Conservation (phyloP, 1,140 invertebrate genomes). For the Heliconius nattereri region DNA sequence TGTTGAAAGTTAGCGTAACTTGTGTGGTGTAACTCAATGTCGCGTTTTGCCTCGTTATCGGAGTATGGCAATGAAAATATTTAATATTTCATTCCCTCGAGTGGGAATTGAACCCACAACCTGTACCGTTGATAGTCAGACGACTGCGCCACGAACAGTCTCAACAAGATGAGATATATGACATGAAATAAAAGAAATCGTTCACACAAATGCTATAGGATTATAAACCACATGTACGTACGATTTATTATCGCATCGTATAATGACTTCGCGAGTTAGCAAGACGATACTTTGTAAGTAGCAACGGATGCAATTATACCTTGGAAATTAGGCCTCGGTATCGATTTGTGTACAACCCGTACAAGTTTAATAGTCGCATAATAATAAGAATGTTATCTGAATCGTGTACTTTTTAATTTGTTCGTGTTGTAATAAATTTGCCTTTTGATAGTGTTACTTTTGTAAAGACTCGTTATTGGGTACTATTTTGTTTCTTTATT, state of each 20-base stretch:
- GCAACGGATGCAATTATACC: conserved; percentile 40
- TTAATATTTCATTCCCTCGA: too few species aligned
- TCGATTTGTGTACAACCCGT: not conserved
- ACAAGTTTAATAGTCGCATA: not conserved
- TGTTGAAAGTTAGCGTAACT: too few species aligned
- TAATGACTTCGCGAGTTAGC: conserved; percentile 43
- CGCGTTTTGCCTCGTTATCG: too few species aligned
- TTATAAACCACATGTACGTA: conserved; percentile 25
- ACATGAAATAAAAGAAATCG: not conserved
- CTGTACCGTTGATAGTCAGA: too few species aligned
- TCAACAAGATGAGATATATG: too few species aligned
- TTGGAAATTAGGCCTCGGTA: conserved; percentile 32
- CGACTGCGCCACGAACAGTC: too few species aligned
- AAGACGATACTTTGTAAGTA: conserved; percentile 35
- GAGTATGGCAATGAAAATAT: too few species aligned
- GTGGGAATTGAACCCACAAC: too few species aligned
- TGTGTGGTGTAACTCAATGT: too few species aligned
- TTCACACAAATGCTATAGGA: not conserved
- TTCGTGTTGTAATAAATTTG: conserved; percentile 8
- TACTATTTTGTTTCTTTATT: not conserved
- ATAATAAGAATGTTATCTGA: not conserved
- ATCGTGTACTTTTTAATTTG: not conserved
- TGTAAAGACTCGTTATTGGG: not conserved
- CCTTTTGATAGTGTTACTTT: conserved; percentile 9
- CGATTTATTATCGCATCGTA: conserved; percentile 38